A percentile compares a stretch with the other conserved stretches of the same genome.
Evolutionary conservation across 2,797 vertebrate genomes (phyloP).

Genomic region (Sebastes taczanowskii): DNA sequence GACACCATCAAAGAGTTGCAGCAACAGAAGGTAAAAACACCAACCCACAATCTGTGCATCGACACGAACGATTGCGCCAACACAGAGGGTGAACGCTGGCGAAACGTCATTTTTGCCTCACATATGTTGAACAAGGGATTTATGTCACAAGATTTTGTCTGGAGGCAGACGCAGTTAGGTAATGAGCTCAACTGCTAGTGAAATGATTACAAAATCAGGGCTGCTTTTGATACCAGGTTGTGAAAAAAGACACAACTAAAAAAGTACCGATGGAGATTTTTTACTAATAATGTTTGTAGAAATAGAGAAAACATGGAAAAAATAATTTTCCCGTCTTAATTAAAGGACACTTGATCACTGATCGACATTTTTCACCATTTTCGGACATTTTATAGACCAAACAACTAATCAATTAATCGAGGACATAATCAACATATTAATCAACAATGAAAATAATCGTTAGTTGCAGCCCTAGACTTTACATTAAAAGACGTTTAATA

Average conservation of each 20-base stretch:
- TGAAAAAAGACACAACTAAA: background rate
- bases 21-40: conserved; percentile 87
- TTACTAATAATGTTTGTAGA: too few relatives aligned
- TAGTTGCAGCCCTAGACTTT: too few relatives aligned
- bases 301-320: background rate
- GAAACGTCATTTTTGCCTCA: background rate
- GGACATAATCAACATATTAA: too few relatives aligned
- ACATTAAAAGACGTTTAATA: too few relatives aligned
- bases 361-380: too few relatives aligned
- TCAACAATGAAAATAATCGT: too few relatives aligned
- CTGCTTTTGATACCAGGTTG: background rate
- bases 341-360: background rate
- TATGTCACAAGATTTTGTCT: background rate
- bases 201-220: background rate
- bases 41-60: background rate
- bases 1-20: conserved; percentile 91
- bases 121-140: background rate
- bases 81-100: background rate
- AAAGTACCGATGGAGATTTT: too few relatives aligned
- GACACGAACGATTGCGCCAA: background rate
- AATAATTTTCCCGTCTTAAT: too few relatives aligned
- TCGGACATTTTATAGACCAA: too few relatives aligned
- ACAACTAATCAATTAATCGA: too few relatives aligned
- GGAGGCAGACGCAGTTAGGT: background rate
- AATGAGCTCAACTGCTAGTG: background rate